A percentile compares a stretch with the other conserved stretches of the same genome.
Evolutionary conservation across 2,113 vertebrate genomes (phyloP).

Genomic region (Psephotus haematonotus): DNA sequence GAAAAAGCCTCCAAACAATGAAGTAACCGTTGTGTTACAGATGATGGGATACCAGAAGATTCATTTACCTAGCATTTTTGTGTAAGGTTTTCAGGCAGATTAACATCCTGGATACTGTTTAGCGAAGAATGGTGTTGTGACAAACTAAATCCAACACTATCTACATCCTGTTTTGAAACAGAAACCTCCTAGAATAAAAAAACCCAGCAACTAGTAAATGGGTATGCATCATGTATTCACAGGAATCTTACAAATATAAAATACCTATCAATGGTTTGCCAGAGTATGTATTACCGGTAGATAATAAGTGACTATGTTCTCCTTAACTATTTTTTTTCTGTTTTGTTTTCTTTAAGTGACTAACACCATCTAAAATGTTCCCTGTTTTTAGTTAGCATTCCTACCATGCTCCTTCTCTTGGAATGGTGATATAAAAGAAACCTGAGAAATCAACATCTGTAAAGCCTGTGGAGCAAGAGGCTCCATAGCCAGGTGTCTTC

Average conservation of each 20-base stretch:
- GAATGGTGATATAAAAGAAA: not conserved
- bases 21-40: not conserved
- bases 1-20: not conserved
- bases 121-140: slow-evolving; percentile 23
- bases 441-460: not conserved
- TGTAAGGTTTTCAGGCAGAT: slow-evolving; percentile 27
- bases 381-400: not conserved
- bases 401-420: not conserved
- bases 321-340: not conserved
- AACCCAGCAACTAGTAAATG: slow-evolving; percentile 38
- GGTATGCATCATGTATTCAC: not conserved
- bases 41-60: not conserved
- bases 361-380: not conserved
- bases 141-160: not conserved
- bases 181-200: slow-evolving; percentile 57
- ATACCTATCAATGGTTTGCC: not conserved
- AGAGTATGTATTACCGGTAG: not conserved
- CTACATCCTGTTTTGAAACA: slow-evolving; percentile 39
- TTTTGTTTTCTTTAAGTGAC: not conserved
- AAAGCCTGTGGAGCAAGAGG: not conserved
- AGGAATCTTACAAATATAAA: slow-evolving; percentile 51
- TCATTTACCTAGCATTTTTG: slow-evolving; percentile 18
- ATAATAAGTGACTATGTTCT: not conserved
- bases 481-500: not conserved
- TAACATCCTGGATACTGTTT: not conserved